Evolutionary conservation across 2,888 invertebrate genomes (phyloP).

Genomic region (Rambutsinella grinnellia): DNA sequence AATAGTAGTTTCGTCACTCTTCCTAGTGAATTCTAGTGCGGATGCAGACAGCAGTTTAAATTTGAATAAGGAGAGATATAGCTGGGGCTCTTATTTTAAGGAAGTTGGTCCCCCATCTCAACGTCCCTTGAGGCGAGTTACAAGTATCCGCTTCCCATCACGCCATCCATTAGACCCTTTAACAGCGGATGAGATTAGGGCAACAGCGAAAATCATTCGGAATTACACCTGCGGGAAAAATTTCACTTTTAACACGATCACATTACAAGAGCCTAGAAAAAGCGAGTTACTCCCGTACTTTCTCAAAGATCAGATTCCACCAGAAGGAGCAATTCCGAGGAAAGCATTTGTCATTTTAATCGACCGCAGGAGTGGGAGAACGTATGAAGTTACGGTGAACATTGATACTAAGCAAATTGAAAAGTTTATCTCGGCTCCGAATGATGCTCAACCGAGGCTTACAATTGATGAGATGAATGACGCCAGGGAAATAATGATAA

Average conservation of each 20-base stretch:
- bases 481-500: not conserved
- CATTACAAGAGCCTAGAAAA: constrained; percentile 39
- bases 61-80: no score
- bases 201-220: constrained; percentile 4
- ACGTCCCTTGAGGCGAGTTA: no score
- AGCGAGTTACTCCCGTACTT: constrained; percentile 31
- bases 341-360: constrained; percentile 18
- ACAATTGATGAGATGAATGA: not conserved
- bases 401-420: constrained; percentile 15
- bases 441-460: not conserved
- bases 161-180: constrained; percentile 33
- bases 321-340: constrained; percentile 16
- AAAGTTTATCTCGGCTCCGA: constrained; percentile 1
- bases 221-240: not conserved
- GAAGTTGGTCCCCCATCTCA: no score
- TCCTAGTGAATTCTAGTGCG: no score
- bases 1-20: no score
- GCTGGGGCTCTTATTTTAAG: no score
- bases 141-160: no score
- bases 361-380: not conserved
- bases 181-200: constrained; percentile 5
- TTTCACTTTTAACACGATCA: constrained; percentile 22
- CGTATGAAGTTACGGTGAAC: constrained; percentile 27
- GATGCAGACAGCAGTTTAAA: no score
- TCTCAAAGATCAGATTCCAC: not conserved